These are phyloP conservation scores for Phodopus roborovskii DNA, from an alignment of 2,113 vertebrate genomes.

Conservation along the genomic window DNA sequence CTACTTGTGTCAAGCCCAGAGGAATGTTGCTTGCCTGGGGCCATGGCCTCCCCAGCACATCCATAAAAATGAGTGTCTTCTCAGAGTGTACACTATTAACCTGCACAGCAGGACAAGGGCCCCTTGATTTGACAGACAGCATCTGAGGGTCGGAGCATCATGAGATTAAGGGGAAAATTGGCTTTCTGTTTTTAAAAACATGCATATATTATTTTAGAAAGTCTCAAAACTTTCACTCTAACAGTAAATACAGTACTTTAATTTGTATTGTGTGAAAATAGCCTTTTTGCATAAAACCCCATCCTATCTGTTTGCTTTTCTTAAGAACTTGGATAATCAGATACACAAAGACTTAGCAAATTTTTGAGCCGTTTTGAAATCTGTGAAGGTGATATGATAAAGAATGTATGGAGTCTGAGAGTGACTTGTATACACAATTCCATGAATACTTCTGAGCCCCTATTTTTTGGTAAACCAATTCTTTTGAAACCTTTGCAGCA, in stretches of 20 bases:
- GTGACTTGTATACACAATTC: background rate
- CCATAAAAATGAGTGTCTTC: constrained; percentile 50
- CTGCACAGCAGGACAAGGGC: constrained; percentile 56
- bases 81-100: background rate
- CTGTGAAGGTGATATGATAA: background rate
- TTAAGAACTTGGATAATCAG: background rate
- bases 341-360: background rate
- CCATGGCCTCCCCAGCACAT: constrained; percentile 16
- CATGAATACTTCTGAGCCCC: background rate
- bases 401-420: background rate
- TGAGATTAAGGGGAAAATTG: constrained; percentile 50
- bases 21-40: constrained; percentile 72
- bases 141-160: constrained; percentile 23
- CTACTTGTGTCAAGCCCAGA: constrained; percentile 62
- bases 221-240: background rate
- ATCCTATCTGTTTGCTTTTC: background rate
- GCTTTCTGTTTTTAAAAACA: constrained; percentile 56
- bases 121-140: constrained; percentile 47
- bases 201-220: background rate
- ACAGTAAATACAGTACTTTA: background rate
- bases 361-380: background rate
- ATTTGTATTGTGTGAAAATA: constrained; percentile 1
- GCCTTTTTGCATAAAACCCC: background rate
- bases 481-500: background rate
- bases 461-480: background rate